Percentiles rank a stretch among this genome's conserved stretches.
phyloP scores from a whole-genome alignment of 2,888 invertebrate genomes.

The Parnassius smintheus region DNA sequence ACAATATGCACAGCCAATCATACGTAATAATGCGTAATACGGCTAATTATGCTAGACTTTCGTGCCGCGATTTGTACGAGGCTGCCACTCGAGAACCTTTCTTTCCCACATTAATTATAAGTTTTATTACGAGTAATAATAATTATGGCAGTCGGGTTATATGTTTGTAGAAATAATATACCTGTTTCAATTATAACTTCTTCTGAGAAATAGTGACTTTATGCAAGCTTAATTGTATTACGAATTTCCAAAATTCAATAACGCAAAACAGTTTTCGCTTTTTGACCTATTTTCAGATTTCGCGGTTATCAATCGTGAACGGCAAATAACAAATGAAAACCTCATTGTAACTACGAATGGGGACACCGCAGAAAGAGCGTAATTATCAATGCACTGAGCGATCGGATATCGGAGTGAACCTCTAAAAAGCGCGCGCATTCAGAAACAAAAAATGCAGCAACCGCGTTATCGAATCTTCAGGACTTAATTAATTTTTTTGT shows the following conservation, averaged over 20 bases:
- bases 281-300: constrained; percentile 11
- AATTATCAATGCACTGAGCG: constrained; percentile 17
- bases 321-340: constrained; percentile 4
- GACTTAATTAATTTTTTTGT: constrained; percentile 45
- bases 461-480: constrained; percentile 33
- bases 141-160: no score
- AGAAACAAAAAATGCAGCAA: constrained; percentile 16
- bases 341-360: constrained; percentile 21
- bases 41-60: no score
- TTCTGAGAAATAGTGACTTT: no score
- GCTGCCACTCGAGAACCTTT: no score
- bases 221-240: no score
- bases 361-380: constrained; percentile 20
- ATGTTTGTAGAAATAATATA: no score
- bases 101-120: no score
- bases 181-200: no score
- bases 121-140: no score
- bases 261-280: background rate
- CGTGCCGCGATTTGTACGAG: no score
- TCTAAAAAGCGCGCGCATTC: constrained; percentile 17
- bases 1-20: no score
- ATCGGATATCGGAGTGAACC: constrained; percentile 16
- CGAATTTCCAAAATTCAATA: background rate
- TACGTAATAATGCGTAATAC: no score
- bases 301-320: constrained; percentile 13